A percentile compares a stretch with the other conserved stretches of the same genome.
These are phyloP conservation scores for Leptogaster cylindrica DNA, from an alignment of 2,888 invertebrate genomes.

Conservation along the genomic window DNA sequence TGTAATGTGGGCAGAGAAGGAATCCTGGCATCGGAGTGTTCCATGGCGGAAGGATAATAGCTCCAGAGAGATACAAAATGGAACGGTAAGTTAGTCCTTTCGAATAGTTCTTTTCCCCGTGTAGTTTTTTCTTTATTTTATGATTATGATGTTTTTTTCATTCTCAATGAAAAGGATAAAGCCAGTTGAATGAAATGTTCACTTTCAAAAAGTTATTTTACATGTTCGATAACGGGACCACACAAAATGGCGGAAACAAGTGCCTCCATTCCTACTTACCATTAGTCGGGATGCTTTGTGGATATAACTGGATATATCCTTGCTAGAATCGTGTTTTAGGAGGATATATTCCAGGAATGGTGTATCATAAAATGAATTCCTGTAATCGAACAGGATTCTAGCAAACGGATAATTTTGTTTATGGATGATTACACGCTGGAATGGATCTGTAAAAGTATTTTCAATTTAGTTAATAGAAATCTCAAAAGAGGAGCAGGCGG, in stretches of 20 bases:
- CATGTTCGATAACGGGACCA: constrained; percentile 33
- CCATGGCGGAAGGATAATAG: constrained; percentile 5
- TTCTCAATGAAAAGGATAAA: constrained; percentile 38
- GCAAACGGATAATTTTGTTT: constrained; percentile 46
- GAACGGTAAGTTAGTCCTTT: neutral
- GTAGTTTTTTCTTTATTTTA: constrained; percentile 22
- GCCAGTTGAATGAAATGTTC: constrained; percentile 42
- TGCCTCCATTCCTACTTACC: neutral
- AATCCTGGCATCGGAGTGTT: neutral
- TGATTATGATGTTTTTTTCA: neutral
- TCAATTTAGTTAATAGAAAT: constrained; percentile 48
- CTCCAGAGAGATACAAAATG: constrained; percentile 11
- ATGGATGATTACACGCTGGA: constrained; percentile 45
- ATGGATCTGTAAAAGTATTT: constrained; percentile 45
- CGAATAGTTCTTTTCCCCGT: constrained; percentile 8
- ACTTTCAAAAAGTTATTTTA: constrained; percentile 47
- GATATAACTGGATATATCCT: neutral
- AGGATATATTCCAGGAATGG: constrained; percentile 34
- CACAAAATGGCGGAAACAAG: neutral
- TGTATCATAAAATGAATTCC: constrained; percentile 34
- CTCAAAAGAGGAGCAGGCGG: constrained; percentile 28
- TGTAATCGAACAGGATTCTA: constrained; percentile 33
- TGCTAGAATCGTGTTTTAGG: constrained; percentile 8
- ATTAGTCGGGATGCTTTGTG: neutral
- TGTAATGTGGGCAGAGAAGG: constrained; percentile 4